phyloP scores from a whole-genome alignment of 2,888 invertebrate genomes.

The Lymantria dispar region DNA sequence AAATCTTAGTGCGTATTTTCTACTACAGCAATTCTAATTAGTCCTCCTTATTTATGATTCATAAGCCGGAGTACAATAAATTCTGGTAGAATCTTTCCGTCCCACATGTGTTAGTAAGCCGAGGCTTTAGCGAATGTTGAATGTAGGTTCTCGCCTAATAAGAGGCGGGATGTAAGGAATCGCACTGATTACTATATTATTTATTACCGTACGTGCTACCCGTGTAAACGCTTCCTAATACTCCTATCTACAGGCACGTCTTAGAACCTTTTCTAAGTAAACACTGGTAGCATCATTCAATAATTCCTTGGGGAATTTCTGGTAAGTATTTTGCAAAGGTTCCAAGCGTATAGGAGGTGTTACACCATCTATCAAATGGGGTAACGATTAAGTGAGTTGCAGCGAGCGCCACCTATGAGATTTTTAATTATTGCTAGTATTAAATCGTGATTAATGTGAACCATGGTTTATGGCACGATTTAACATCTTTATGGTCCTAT shows the following conservation, averaged over 20 bases:
- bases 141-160: slow-evolving; percentile 80
- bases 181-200: slow-evolving; percentile 82
- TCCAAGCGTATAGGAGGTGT: slow-evolving; percentile 43
- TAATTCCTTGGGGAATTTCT: slow-evolving; percentile 3
- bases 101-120: slow-evolving; percentile 80
- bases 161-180: slow-evolving; percentile 81
- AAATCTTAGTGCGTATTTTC: slow-evolving; percentile 48
- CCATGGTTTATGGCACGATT: slow-evolving; percentile 44
- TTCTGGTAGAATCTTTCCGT: slow-evolving; percentile 76
- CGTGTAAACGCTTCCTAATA: slow-evolving; percentile 81
- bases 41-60: slow-evolving; percentile 80
- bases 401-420: slow-evolving; percentile 64
- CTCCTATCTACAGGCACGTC: slow-evolving; percentile 59
- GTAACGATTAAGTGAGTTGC: slow-evolving; percentile 72
- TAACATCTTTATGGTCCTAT: slow-evolving; percentile 34
- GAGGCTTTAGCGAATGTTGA: slow-evolving; percentile 78
- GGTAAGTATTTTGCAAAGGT: slow-evolving; percentile 47
- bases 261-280: slow-evolving; percentile 59
- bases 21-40: slow-evolving; percentile 74
- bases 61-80: slow-evolving; percentile 81
- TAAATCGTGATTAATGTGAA: slow-evolving; percentile 64
- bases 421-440: slow-evolving; percentile 74
- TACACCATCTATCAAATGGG: slow-evolving; percentile 68
- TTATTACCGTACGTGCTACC: slow-evolving; percentile 80
- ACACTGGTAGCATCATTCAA: slow-evolving; percentile 1